Evolutionary conservation across 2,797 vertebrate species (phyloP).

Genomic region (Xiphorhynchus erythropygius): DNA sequence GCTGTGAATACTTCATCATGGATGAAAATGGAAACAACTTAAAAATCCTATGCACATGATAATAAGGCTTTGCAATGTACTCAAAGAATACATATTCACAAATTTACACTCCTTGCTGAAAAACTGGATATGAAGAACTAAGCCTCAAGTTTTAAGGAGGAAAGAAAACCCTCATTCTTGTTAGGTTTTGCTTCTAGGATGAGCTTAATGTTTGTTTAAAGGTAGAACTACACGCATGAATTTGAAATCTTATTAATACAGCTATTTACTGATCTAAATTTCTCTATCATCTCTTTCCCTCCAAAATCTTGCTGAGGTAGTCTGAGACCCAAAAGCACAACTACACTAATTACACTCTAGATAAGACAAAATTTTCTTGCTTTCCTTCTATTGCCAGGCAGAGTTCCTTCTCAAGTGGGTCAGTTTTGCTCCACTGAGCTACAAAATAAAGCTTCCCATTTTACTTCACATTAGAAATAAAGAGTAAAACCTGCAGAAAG

Average conservation of each 20-base stretch:
- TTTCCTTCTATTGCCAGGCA: background rate
- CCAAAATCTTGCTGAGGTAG: background rate
- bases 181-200: background rate
- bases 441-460: background rate
- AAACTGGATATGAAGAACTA: background rate
- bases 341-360: background rate
- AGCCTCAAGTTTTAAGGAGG: background rate
- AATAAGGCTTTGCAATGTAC: background rate
- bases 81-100: background rate
- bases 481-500: background rate
- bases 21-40: slow-evolving; percentile 38
- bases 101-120: background rate
- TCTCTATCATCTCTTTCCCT: background rate
- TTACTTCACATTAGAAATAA: background rate
- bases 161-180: background rate
- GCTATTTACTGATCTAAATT: background rate
- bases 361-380: background rate
- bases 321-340: background rate
- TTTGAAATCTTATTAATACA: background rate
- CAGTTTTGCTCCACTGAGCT: background rate
- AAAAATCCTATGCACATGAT: background rate
- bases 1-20: slow-evolving; percentile 36
- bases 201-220: background rate
- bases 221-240: background rate
- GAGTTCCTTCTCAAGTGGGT: background rate